These are phyloP conservation scores for Nycticorax nycticorax DNA, from an alignment of 2,113 vertebrate genomes.

Conservation along the genomic window DNA sequence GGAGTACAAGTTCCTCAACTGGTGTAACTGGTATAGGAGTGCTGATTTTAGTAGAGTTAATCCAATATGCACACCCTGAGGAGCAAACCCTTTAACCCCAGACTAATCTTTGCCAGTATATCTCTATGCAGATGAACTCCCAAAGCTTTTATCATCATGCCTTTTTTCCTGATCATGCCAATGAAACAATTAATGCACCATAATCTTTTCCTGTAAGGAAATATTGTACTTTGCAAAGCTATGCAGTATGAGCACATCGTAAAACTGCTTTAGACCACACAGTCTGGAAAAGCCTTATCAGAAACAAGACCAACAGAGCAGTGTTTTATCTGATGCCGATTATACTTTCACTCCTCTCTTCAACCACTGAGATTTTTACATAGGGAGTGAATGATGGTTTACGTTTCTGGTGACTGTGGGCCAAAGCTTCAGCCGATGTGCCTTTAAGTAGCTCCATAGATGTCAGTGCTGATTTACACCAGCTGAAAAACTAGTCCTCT, in stretches of 20 bases:
- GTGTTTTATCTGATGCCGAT: not conserved
- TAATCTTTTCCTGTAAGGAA: slow-evolving; percentile 32
- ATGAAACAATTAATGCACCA: not conserved
- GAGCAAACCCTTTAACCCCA: not conserved
- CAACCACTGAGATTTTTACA: not conserved
- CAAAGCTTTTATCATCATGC: slow-evolving; percentile 41
- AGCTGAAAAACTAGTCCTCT: slow-evolving; percentile 29
- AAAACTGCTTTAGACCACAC: slow-evolving; percentile 45
- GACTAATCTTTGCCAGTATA: slow-evolving; percentile 20
- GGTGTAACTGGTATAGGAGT: not conserved
- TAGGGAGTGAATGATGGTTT: not conserved
- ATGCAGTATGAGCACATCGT: slow-evolving; percentile 34
- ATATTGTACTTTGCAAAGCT: not conserved
- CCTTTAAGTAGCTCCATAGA: not conserved
- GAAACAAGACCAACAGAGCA: not conserved
- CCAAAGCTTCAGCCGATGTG: slow-evolving; percentile 15
- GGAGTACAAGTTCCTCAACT: slow-evolving; percentile 1
- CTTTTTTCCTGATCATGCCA: slow-evolving; percentile 44
- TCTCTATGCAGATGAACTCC: slow-evolving; percentile 51
- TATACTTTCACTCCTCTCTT: not conserved
- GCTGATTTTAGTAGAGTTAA: not conserved
- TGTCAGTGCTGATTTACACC: slow-evolving; percentile 45
- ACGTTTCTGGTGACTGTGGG: slow-evolving; percentile 1
- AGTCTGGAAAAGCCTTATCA: not conserved
- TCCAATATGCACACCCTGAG: not conserved